These are phyloP conservation scores for Epinephelus moara DNA, from an alignment of 2,113 vertebrate species.

Conservation along the genomic window DNA sequence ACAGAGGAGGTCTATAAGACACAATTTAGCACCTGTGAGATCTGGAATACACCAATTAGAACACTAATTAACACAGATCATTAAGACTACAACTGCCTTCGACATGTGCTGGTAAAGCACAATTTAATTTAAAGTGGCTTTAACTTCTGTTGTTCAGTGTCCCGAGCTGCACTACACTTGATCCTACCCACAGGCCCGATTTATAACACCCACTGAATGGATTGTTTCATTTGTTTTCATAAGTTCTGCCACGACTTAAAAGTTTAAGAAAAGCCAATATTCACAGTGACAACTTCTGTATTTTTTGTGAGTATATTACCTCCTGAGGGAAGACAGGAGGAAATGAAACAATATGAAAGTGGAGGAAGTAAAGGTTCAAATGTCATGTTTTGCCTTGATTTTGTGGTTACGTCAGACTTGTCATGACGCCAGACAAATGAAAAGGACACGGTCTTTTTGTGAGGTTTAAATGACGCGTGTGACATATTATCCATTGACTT, in stretches of 20 bases:
- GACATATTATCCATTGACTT: not conserved
- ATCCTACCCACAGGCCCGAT: not conserved
- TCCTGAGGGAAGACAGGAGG: not conserved
- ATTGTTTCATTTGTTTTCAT: conserved; percentile 29
- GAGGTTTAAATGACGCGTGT: not conserved
- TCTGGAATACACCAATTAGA: not conserved
- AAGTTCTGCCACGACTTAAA: not conserved
- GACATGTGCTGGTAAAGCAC: not conserved
- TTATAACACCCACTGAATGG: not conserved
- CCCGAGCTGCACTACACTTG: not conserved
- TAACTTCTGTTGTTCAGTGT: conserved; percentile 5
- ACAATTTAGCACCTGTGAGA: conserved; percentile 21
- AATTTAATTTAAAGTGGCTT: not conserved
- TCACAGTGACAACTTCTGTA: not conserved
- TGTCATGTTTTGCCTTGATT: not conserved
- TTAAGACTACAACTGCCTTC: not conserved
- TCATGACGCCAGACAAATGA: conserved; percentile 12
- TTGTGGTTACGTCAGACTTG: conserved; percentile 8
- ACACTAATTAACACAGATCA: not conserved
- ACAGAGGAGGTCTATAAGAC: not conserved
- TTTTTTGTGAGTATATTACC: not conserved
- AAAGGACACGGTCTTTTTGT: conserved; percentile 17
- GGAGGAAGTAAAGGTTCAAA: conserved; percentile 23
- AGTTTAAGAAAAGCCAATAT: conserved; percentile 3
- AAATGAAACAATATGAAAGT: conserved; percentile 19